phyloP scores from a whole-genome alignment of 2,113 vertebrate species.

The Apodemus sylvaticus region DNA sequence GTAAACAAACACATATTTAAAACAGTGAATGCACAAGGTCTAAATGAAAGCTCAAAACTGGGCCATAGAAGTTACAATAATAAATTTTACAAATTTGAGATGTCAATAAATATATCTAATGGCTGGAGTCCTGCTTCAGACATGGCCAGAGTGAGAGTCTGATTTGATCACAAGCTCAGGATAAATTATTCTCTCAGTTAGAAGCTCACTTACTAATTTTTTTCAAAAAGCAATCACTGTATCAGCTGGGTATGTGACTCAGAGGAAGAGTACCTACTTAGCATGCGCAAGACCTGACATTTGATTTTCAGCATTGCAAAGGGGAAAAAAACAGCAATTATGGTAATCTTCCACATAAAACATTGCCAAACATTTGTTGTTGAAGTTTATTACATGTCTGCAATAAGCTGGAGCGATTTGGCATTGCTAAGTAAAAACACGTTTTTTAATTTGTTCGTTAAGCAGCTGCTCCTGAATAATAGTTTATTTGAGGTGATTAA shows the following conservation, averaged over 20 bases:
- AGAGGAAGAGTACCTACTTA: not conserved
- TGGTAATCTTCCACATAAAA: conserved; percentile 44
- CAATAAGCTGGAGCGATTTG: conserved; percentile 45
- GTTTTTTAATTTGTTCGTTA: conserved; percentile 63
- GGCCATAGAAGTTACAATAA: not conserved
- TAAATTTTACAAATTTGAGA: not conserved
- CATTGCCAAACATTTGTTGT: conserved; percentile 17
- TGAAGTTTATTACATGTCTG: conserved; percentile 58
- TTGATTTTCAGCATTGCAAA: not conserved
- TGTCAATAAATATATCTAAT: conserved; percentile 2
- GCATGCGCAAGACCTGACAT: not conserved
- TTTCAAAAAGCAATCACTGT: conserved; percentile 19
- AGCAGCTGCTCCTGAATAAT: conserved; percentile 63
- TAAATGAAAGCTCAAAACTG: not conserved
- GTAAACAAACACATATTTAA: not conserved
- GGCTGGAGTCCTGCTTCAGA: not conserved
- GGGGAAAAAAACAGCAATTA: conserved; percentile 28
- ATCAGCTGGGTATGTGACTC: not conserved
- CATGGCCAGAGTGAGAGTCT: not conserved
- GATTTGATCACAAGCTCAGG: not conserved
- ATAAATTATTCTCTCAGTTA: not conserved
- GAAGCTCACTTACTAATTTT: conserved; percentile 21
- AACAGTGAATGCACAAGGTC: not conserved
- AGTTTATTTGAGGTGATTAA: conserved; percentile 73
- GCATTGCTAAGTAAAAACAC: conserved; percentile 55